Evolutionary conservation across 2,888 invertebrate species (phyloP).

Genomic region (Atethmia centrago): DNA sequence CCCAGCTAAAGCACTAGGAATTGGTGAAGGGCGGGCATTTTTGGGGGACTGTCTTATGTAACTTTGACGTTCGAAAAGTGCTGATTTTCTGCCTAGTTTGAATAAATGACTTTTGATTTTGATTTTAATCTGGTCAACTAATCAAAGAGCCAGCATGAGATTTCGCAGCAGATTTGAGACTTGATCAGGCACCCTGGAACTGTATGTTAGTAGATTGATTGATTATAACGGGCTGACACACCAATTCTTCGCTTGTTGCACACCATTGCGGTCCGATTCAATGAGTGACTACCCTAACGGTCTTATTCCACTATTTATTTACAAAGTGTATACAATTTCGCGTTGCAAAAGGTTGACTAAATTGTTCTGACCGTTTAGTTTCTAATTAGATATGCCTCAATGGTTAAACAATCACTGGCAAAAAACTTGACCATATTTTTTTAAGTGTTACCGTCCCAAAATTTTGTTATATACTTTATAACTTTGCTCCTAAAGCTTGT

Average conservation of each 20-base stretch:
- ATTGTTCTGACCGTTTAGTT: conserved; percentile 44
- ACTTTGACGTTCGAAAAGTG: too few relatives aligned
- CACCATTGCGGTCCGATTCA: conserved; percentile 25
- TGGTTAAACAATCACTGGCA: conserved; percentile 53
- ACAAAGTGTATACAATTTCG: conserved; percentile 39
- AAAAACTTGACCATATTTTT: conserved; percentile 35
- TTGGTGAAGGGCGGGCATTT: too few relatives aligned
- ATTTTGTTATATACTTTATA: conserved; percentile 1
- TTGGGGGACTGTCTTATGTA: too few relatives aligned
- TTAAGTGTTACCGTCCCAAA: not conserved
- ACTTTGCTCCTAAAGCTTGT: not conserved
- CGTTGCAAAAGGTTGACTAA: conserved; percentile 51
- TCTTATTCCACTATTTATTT: conserved; percentile 34
- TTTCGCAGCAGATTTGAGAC: not conserved
- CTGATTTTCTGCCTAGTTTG: too few relatives aligned
- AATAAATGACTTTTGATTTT: too few relatives aligned
- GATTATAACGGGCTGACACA: conserved; percentile 26
- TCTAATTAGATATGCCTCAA: conserved; percentile 54
- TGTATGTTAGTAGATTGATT: conserved; percentile 15
- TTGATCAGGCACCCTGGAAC: not conserved
- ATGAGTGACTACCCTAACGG: conserved; percentile 46
- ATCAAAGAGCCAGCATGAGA: too few relatives aligned
- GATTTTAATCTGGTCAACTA: too few relatives aligned
- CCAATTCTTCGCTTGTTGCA: conserved; percentile 29
- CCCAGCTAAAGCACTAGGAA: too few relatives aligned